Evolutionary conservation across 1,140 invertebrate genomes (phyloP), one percentile per base, ranked within the genome.

Genomic region (Trachymyrmex cornetzi): DNA sequence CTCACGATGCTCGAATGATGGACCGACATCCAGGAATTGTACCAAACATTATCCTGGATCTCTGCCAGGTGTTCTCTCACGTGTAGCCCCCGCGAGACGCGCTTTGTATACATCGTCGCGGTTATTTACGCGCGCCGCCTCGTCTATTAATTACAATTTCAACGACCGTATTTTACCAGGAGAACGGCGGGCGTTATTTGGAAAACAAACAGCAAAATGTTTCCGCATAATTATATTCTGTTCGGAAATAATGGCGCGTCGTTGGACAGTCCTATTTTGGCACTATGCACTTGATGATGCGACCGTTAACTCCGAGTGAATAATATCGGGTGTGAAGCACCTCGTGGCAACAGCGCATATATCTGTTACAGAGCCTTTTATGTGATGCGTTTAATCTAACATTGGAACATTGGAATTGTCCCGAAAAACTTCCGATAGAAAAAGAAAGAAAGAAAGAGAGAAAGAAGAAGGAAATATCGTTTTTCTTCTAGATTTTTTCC

Each of bases 1-100:
- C 53, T 77, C 77, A 81, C 88, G 80, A 88, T 82, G 59, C 30
- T 5, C 71, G 48, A 66, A 87, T 84, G 88, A 92, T 89, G 86
- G 59, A 85, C 69, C 79, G 67, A 48, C 53, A 84, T 86, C 72
- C 34, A 86, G 75, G 74, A 88, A 89, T 81, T 82, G 82, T 88
- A 84, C 81, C 87, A 91, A 89, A 90, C 90, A 89, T 89, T 90
- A 89, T 66, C 59, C 82, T 92, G 91, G 91, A 90, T 7, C 74
- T 66, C 34, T 87, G 91, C 91, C 90, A 91, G 71, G 80, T 50
- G 48, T 75, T 79, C 80, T 74, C 77, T 77, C 77, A 81, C 82
- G 79, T 63, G 64, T 77, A 48, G 59, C 5, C 64, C 72, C n/a
- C 38, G 9, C 53, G 74, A 55, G 81, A 69, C 74, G 48, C 77